These are phyloP conservation scores for Myiozetetes cayanensis DNA, from an alignment of 2,113 vertebrate species.

Conservation along the genomic window DNA sequence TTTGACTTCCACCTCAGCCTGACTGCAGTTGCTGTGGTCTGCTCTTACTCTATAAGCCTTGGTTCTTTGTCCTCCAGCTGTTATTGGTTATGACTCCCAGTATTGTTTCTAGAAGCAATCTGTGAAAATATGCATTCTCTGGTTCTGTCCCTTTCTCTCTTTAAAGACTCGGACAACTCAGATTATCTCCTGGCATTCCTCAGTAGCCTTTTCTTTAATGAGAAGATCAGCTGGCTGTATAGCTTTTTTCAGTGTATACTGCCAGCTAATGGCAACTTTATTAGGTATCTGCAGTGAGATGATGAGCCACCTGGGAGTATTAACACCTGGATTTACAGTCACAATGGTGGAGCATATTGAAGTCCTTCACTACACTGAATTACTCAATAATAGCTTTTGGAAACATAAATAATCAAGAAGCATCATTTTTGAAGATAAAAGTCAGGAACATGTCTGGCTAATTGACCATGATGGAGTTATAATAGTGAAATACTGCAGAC, in stretches of 20 bases:
- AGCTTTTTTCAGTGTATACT: conserved; percentile 69
- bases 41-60: neutral
- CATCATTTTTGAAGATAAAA: conserved; percentile 80
- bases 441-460: conserved; percentile 76
- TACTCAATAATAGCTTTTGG: conserved; percentile 79
- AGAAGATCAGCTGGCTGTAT: conserved; percentile 65
- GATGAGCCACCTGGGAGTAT: conserved; percentile 75
- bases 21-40: neutral
- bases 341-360: conserved; percentile 67
- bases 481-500: conserved; percentile 78
- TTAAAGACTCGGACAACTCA: conserved; percentile 56
- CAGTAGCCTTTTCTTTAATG: conserved; percentile 64
- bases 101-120: neutral
- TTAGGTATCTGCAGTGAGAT: conserved; percentile 75
- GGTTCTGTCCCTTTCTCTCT: neutral
- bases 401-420: conserved; percentile 84
- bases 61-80: neutral
- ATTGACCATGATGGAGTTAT: conserved; percentile 84
- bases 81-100: neutral
- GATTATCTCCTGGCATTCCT: conserved; percentile 63
- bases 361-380: conserved; percentile 77
- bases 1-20: neutral
- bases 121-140: neutral
- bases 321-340: conserved; percentile 84
- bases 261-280: conserved; percentile 77